Evolutionary conservation across 92 coral and sea anemone species (phyloP), one percentile per base, ranked within the genome.

Genomic region (Porites cylindrica): DNA sequence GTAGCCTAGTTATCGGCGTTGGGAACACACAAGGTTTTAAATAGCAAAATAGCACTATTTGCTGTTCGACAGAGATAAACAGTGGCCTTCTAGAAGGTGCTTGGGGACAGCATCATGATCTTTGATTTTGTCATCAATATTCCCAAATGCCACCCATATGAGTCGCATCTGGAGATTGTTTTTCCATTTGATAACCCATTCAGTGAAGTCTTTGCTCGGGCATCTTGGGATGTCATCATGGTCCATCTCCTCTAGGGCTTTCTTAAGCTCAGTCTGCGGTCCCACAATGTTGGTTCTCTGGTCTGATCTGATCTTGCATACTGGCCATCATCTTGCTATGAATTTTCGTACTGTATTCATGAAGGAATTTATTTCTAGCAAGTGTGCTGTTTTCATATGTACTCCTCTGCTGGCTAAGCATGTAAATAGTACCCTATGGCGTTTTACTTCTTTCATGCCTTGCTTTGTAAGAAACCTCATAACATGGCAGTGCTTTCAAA

Each of bases 21-120:
- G 29, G 29, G 29, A 26, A 26, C 29, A 26, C 29, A 26, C 29
- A 26, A 26, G 29, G 29, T 26, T 26, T 26, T 26, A 26, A 26
- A 26, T 26, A 26, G 29, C 29, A 26, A 26, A 26, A 26, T 26
- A 26, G 29, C 29, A 26, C 29, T 26, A 26, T 26, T 26, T 26
- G 29, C 29, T 26, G 29, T 26, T 26, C 2, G 29, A 26, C 62
- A 14, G 14, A 56, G 62, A 56, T 56, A 56, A 56, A 56, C 62
- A 14, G 10, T 14, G 62, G 62, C 62, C 14, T 14, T 56, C 62
- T 56, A 0, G 65, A 90, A 80, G n/a, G 43, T 82, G 52, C 90
- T 90, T 0, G 87, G 77, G 20, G 93, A 90, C 66, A 75, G 89
- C 76, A 89, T 29, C 5, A 89, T 74, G 20, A 84, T 85, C 51